A percentile compares a stretch with the other conserved stretches of the same genome.
Conservation (phyloP, 2,888 invertebrate species). For the Harpalus rufipes region DNA sequence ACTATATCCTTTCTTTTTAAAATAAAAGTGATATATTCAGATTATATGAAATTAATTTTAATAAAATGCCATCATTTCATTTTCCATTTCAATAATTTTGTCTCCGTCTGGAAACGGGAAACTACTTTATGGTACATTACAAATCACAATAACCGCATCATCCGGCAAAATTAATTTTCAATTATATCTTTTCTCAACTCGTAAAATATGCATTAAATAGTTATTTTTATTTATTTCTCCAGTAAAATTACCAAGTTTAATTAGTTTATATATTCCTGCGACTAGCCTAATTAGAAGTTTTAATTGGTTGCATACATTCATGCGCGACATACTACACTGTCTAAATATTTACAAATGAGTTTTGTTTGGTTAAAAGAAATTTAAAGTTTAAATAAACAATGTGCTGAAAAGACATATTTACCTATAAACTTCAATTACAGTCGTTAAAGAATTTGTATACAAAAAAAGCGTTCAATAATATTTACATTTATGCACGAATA, state of each 20-base stretch:
- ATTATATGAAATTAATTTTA: too few species aligned
- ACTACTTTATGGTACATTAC: too few species aligned
- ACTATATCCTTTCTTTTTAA: too few species aligned
- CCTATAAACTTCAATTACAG: constrained; percentile 27
- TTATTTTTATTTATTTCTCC: constrained; percentile 10
- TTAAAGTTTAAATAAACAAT: constrained; percentile 31
- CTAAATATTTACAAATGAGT: constrained; percentile 36
- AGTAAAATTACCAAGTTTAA: constrained; percentile 23
- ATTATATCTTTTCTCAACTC: constrained; percentile 10
- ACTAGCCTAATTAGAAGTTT: constrained; percentile 25
- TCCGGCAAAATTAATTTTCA: constrained; percentile 4
- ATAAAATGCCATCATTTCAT: too few species aligned
- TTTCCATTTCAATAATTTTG: too few species aligned
- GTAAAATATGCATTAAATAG: constrained; percentile 3
- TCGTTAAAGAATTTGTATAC: constrained; percentile 1
- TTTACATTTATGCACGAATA: constrained; percentile 16
- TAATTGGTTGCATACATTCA: constrained; percentile 28
- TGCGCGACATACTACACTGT: background rate
- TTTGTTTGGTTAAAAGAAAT: constrained; percentile 30
- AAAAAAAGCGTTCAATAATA: constrained; percentile 13
- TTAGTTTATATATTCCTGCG: constrained; percentile 19
- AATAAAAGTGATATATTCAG: too few species aligned
- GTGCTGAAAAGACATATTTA: constrained; percentile 1
- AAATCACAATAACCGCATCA: background rate
- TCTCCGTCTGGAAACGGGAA: too few species aligned